Conservation (phyloP, 2,113 vertebrate genomes). For the Bettongia penicillata region DNA sequence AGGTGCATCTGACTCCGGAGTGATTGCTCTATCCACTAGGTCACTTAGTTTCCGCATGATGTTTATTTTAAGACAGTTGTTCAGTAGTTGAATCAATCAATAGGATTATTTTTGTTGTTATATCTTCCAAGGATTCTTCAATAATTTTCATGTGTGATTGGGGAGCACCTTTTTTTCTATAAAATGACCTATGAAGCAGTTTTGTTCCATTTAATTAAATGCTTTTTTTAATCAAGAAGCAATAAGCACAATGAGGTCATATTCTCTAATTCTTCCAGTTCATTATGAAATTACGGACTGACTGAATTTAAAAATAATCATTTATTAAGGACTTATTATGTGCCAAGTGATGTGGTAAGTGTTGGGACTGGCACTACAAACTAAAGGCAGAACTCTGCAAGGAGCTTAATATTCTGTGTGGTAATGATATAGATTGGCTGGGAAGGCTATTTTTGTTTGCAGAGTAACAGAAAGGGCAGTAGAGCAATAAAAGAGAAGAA, state of each 20-base stretch:
- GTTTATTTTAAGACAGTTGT: not conserved
- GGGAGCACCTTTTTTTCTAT: not conserved
- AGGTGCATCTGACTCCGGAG: too few relatives aligned
- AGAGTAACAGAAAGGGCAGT: not conserved
- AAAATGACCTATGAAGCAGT: not conserved
- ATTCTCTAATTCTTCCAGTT: not conserved
- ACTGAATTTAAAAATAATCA: not conserved
- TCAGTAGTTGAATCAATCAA: not conserved
- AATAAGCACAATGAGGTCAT: not conserved
- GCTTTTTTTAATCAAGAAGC: not conserved
- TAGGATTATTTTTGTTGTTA: not conserved
- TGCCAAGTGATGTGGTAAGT: not conserved
- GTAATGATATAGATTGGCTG: not conserved
- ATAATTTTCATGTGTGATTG: not conserved
- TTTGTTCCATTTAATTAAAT: not conserved
- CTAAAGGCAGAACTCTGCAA: not conserved
- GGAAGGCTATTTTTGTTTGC: not conserved
- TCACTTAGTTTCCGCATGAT: too few relatives aligned
- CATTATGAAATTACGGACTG: not conserved
- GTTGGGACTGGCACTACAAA: not conserved
- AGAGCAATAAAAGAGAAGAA: not conserved
- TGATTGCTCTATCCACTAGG: too few relatives aligned
- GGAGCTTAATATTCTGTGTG: not conserved
- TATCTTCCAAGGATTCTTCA: not conserved
- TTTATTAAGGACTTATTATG: not conserved